Conservation (phyloP, 2,797 vertebrate genomes). For the Epinephelus coioides region DNA sequence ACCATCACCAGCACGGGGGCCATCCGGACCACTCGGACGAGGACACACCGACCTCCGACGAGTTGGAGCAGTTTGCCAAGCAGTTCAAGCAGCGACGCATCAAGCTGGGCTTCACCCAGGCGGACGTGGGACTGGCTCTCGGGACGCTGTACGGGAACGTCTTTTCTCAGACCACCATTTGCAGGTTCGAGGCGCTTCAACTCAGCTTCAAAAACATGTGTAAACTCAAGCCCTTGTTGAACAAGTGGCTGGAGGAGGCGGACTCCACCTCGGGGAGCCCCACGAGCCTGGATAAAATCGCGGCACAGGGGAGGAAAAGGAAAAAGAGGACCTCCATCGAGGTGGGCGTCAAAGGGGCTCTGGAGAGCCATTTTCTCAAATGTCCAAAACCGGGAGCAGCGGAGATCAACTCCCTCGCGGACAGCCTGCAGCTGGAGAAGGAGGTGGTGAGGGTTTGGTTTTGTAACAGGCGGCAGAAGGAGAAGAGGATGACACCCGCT, state of each 20-base stretch:
- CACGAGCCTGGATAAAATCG: slow-evolving; percentile 99
- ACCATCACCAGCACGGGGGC: slow-evolving; percentile 87
- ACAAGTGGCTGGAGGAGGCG: slow-evolving; percentile 99
- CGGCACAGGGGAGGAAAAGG: slow-evolving; percentile 96
- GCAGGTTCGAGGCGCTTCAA: slow-evolving; percentile 98
- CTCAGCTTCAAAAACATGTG: slow-evolving; percentile 99
- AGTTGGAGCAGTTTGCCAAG: slow-evolving; percentile 99
- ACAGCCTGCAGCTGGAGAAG: slow-evolving; percentile 98
- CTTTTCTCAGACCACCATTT: slow-evolving; percentile 99
- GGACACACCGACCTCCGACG: slow-evolving; percentile 98
- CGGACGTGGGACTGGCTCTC: slow-evolving; percentile 94
- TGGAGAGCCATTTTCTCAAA: slow-evolving; percentile 99
- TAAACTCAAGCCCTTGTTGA: slow-evolving; percentile 98
- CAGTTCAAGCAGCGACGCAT: slow-evolving; percentile 98
- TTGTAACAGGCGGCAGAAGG: slow-evolving; percentile 99
- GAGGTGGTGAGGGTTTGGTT: slow-evolving; percentile 99
- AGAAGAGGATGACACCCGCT: slow-evolving; percentile 98
- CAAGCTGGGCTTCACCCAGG: slow-evolving; percentile 97
- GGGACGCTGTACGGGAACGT: slow-evolving; percentile 96
- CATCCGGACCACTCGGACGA: slow-evolving; percentile 97
- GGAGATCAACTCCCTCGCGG: slow-evolving; percentile 97
- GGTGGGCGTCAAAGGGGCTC: slow-evolving; percentile 97
- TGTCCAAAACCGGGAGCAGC: slow-evolving; percentile 97
- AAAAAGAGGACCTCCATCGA: slow-evolving; percentile 99
- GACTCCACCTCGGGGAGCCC: slow-evolving; percentile 98